A percentile compares a stretch with the other conserved stretches of the same genome.
Conservation (phyloP, 1,140 invertebrate genomes). For the Cydia pomonella region DNA sequence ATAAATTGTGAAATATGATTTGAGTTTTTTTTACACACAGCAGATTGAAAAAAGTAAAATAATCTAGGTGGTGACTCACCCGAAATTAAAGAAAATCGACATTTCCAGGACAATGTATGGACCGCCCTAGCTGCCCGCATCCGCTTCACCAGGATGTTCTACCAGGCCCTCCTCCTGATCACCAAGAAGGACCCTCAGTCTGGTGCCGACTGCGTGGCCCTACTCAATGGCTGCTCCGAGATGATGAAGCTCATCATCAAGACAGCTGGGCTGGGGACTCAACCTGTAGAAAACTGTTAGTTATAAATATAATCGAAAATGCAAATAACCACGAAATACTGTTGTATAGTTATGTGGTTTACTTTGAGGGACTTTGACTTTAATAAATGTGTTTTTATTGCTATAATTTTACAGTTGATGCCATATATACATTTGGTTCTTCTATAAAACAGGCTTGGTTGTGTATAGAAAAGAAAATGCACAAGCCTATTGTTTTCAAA, state of each 20-base stretch:
- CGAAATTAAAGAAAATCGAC: too few relatives aligned
- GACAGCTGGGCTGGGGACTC: conserved; percentile 88
- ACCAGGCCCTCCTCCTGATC: conserved; percentile 88
- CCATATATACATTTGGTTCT: too few relatives aligned
- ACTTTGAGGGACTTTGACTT: too few relatives aligned
- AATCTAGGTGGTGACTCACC: too few relatives aligned
- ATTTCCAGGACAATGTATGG: conserved; percentile 70
- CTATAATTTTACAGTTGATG: too few relatives aligned
- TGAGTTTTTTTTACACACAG: too few relatives aligned
- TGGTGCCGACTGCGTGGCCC: conserved; percentile 72
- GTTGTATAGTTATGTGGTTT: not conserved
- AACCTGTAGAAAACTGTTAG: conserved; percentile 86
- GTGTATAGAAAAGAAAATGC: too few relatives aligned
- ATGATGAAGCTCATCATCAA: conserved; percentile 90
- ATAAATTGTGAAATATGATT: too few relatives aligned
- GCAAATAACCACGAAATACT: not conserved
- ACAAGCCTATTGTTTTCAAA: too few relatives aligned
- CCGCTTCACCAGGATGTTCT: conserved; percentile 92
- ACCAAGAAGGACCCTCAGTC: conserved; percentile 78
- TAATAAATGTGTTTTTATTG: too few relatives aligned
- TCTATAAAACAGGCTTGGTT: too few relatives aligned
- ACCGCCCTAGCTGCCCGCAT: conserved; percentile 89
- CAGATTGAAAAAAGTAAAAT: too few relatives aligned
- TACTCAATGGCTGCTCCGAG: conserved; percentile 86
- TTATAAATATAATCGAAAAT: conserved; percentile 44